These are phyloP conservation scores for Tholera decimalis DNA, from an alignment of 2,888 invertebrate species.

Conservation along the genomic window DNA sequence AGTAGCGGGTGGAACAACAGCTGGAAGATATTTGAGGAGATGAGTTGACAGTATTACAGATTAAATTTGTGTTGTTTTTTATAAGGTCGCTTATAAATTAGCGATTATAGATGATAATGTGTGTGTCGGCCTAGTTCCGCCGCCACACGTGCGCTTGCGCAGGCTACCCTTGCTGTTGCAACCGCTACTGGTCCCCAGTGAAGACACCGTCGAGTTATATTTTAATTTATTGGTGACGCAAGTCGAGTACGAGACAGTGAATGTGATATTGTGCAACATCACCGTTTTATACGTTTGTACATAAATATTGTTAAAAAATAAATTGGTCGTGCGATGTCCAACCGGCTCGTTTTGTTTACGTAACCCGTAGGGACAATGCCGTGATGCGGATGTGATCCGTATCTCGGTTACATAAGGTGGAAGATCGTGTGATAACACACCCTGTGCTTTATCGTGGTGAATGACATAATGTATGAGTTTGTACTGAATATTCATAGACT, in stretches of 20 bases:
- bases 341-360: conserved; percentile 77
- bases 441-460: conserved; percentile 35
- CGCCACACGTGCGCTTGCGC: conserved; percentile 47
- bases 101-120: conserved; percentile 22
- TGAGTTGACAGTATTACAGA: conserved; percentile 5
- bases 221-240: conserved; percentile 88
- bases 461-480: conserved; percentile 66
- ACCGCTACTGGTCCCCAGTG: conserved; percentile 66
- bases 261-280: conserved; percentile 88
- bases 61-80: conserved; percentile 23
- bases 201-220: conserved; percentile 69
- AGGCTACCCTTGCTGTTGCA: conserved; percentile 58
- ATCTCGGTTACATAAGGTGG: conserved; percentile 61
- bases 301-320: conserved; percentile 84
- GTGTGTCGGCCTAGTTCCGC: conserved; percentile 23
- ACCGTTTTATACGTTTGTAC: conserved; percentile 87
- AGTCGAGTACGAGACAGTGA: conserved; percentile 80
- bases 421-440: conserved; percentile 56
- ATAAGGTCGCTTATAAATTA: conserved; percentile 16
- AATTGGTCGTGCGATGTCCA: conserved; percentile 78
- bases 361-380: conserved; percentile 70
- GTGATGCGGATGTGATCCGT: conserved; percentile 65
- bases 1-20: conserved; percentile 45
- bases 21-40: not conserved
- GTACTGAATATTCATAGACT: conserved; percentile 65